Evolutionary conservation across 2,113 vertebrate genomes (phyloP).

Genomic region (Hymenochirus boettgeri): DNA sequence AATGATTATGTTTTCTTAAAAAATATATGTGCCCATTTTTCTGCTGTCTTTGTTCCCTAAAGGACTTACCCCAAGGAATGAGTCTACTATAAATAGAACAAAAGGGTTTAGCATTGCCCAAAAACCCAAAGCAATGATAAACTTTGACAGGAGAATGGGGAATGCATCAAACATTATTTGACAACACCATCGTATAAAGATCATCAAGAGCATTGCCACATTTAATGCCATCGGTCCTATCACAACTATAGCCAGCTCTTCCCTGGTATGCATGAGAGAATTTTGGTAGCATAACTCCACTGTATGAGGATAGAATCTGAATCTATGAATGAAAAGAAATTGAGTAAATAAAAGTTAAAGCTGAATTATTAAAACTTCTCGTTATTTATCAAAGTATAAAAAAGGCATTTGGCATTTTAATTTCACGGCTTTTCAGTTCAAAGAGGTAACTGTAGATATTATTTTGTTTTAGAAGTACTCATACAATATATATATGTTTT

Average conservation of each 20-base stretch:
- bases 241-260: slow-evolving; percentile 81
- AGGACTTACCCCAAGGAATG: slow-evolving; percentile 96
- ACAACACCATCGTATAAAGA: slow-evolving; percentile 94
- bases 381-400: too few relatives aligned
- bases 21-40: too few relatives aligned
- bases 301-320: slow-evolving; percentile 74
- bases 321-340: slow-evolving; percentile 59
- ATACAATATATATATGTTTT: too few relatives aligned
- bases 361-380: too few relatives aligned
- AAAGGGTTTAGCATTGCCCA: slow-evolving; percentile 93
- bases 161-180: slow-evolving; percentile 85
- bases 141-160: slow-evolving; percentile 91
- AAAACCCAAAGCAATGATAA: slow-evolving; percentile 88
- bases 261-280: slow-evolving; percentile 72
- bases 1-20: too few relatives aligned
- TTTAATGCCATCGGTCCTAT: slow-evolving; percentile 87
- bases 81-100: slow-evolving; percentile 88
- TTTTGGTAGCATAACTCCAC: slow-evolving; percentile 85
- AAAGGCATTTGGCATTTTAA: too few relatives aligned
- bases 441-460: too few relatives aligned
- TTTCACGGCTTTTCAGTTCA: too few relatives aligned
- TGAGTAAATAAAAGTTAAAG: too few relatives aligned
- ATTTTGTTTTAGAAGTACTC: too few relatives aligned
- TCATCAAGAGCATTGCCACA: slow-evolving; percentile 68
- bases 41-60: too few relatives aligned